Conservation (phyloP, 2,888 invertebrate genomes). For the Cephus spinipes region DNA sequence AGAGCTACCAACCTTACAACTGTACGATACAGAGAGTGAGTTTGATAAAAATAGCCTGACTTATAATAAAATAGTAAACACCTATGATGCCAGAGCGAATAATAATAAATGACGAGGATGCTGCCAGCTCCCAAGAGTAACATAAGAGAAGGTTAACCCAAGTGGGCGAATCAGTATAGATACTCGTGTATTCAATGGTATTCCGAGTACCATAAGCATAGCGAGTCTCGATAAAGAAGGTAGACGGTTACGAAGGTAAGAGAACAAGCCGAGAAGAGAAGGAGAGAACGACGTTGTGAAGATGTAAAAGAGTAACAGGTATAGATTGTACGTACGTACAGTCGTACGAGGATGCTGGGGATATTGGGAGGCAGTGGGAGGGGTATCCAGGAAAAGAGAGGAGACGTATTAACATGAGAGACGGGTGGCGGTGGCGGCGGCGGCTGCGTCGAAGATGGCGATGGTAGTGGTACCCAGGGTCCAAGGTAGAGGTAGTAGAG, state of each 20-base stretch:
- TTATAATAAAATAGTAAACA: background rate
- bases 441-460: constrained; percentile 62
- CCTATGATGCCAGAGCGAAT: background rate
- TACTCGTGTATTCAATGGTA: background rate
- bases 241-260: background rate
- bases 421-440: constrained; percentile 48
- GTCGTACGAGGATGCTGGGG: background rate
- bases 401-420: constrained; percentile 16
- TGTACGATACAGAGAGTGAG: background rate
- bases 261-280: background rate
- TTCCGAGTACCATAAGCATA: background rate
- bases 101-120: background rate
- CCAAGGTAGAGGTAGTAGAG: constrained; percentile 30
- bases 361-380: background rate
- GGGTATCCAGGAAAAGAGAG: background rate
- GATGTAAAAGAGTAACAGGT: background rate
- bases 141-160: background rate
- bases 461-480: constrained; percentile 64
- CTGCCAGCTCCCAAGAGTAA: background rate
- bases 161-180: background rate
- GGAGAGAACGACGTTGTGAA: background rate
- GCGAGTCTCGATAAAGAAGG: background rate
- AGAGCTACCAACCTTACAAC: background rate
- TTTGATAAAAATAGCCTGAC: background rate
- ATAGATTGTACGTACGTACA: background rate